Conservation (phyloP, 2,888 invertebrate genomes). For the Agelastica alni region DNA sequence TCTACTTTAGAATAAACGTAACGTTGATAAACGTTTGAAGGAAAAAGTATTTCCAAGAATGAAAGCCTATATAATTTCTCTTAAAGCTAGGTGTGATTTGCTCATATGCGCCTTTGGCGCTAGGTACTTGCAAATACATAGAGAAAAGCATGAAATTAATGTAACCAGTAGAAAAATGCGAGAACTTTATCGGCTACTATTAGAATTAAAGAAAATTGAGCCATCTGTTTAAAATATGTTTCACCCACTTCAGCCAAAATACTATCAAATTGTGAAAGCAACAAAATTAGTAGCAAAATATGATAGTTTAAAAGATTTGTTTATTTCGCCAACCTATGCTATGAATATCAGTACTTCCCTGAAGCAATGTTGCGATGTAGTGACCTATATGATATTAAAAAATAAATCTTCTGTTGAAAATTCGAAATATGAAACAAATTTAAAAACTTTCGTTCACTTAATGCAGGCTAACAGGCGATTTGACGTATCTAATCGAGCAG, state of each 20-base stretch:
- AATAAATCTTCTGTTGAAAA: not conserved
- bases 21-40: not conserved
- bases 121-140: slow-evolving; percentile 25
- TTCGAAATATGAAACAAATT: slow-evolving; percentile 28
- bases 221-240: slow-evolving; percentile 15
- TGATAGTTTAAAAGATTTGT: not conserved
- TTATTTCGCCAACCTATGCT: slow-evolving; percentile 4
- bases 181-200: slow-evolving; percentile 21
- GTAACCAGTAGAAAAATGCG: slow-evolving; percentile 12
- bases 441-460: slow-evolving; percentile 29
- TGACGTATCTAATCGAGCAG: slow-evolving; percentile 25
- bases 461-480: slow-evolving; percentile 30
- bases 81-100: slow-evolving; percentile 2
- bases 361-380: slow-evolving; percentile 13
- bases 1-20: not conserved
- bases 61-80: not conserved
- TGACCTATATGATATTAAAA: not conserved
- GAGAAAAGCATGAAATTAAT: slow-evolving; percentile 28
- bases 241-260: slow-evolving; percentile 1
- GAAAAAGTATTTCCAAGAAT: not conserved
- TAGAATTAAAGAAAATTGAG: slow-evolving; percentile 25
- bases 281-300: slow-evolving; percentile 7
- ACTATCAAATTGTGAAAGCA: slow-evolving; percentile 3
- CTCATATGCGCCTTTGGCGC: slow-evolving; percentile 34
- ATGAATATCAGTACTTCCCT: slow-evolving; percentile 22